A percentile compares a stretch with the other conserved stretches of the same genome.
Evolutionary conservation across 2,888 invertebrate species (phyloP).

Genomic region (Microctonus hyperodae): DNA sequence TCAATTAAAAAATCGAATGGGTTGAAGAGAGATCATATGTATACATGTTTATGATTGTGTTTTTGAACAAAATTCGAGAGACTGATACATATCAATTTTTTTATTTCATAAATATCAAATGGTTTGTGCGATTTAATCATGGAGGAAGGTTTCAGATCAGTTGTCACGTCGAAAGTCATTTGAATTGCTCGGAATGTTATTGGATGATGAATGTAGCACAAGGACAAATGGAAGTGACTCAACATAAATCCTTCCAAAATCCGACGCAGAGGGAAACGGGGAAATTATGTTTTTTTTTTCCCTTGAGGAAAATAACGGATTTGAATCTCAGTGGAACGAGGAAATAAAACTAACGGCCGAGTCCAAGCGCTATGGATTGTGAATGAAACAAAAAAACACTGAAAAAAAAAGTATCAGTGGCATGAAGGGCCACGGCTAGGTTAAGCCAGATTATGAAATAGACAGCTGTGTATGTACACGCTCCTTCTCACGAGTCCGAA

Average conservation of each 20-base stretch:
- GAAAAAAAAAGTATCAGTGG: conserved; percentile 19
- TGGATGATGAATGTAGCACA: background rate
- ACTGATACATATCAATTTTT: no score
- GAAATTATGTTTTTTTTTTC: background rate
- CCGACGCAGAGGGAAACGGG: background rate
- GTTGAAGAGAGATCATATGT: no score
- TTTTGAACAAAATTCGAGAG: no score
- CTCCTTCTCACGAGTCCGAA: conserved; percentile 40
- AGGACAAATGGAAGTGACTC: background rate
- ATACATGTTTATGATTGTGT: no score
- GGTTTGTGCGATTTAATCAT: background rate
- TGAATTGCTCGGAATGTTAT: background rate
- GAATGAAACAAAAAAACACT: conserved; percentile 12
- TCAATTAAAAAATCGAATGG: no score
- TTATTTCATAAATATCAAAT: background rate
- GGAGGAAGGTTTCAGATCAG: background rate
- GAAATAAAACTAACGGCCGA: conserved; percentile 6
- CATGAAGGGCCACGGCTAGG: conserved; percentile 31
- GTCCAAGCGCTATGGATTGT: conserved; percentile 11
- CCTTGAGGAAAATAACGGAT: conserved; percentile 7
- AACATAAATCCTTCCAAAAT: conserved; percentile 18
- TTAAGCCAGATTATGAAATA: conserved; percentile 40
- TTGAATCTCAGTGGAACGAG: conserved; percentile 6
- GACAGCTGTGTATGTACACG: conserved; percentile 39
- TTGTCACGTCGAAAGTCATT: background rate